Conservation (phyloP, 2,888 invertebrate species). For the Hirtodrosophila trivittata region DNA sequence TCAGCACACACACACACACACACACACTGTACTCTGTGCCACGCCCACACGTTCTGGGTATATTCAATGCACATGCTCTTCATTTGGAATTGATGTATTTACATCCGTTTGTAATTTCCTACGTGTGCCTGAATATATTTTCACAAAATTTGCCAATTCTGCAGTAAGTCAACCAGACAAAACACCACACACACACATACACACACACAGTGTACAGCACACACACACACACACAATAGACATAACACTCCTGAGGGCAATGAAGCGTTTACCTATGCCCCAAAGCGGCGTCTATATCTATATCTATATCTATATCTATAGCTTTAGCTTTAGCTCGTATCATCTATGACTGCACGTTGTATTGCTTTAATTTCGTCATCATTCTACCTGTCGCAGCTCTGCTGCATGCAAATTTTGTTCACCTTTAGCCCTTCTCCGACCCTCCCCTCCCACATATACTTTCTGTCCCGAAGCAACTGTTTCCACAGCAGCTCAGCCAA, state of each 20-base stretch:
- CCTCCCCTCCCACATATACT: background rate
- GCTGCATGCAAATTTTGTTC: constrained; percentile 65
- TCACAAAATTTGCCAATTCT: constrained; percentile 50
- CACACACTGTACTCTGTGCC: no score
- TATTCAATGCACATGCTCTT: constrained; percentile 53
- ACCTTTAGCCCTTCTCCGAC: background rate
- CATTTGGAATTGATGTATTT: constrained; percentile 73
- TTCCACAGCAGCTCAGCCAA: constrained; percentile 57
- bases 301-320: constrained; percentile 7
- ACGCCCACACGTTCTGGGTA: constrained; percentile 23
- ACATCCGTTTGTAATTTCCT: constrained; percentile 78
- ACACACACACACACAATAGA: constrained; percentile 4
- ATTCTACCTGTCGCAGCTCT: constrained; percentile 51
- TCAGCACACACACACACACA: constrained; percentile 3
- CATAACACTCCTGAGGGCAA: constrained; percentile 16
- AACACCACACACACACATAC: constrained; percentile 21
- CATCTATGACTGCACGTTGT: constrained; percentile 54
- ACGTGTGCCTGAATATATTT: constrained; percentile 71
- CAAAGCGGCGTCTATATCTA: constrained; percentile 18
- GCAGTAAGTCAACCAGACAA: constrained; percentile 52
- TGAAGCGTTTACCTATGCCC: constrained; percentile 43
- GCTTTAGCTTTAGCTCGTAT: constrained; percentile 23
- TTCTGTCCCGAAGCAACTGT: constrained; percentile 13
- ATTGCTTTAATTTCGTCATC: constrained; percentile 76
- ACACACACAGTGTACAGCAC: constrained; percentile 13